phyloP scores from a whole-genome alignment of 2,797 vertebrate genomes.

The Coregonus suidteri region DNA sequence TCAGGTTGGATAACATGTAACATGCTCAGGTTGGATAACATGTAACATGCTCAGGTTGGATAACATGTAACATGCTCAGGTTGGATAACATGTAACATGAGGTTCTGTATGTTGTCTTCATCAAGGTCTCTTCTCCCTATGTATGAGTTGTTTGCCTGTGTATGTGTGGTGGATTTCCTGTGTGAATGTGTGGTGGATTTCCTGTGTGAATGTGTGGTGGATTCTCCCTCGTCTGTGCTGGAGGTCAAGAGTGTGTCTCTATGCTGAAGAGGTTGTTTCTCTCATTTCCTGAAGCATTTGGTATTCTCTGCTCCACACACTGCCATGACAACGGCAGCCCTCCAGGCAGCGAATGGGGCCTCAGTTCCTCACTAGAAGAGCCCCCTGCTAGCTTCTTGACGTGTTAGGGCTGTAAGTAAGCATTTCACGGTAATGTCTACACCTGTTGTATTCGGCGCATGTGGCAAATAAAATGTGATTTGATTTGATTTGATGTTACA shows the following conservation, averaged over 20 bases:
- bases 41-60: too few species aligned
- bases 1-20: too few species aligned
- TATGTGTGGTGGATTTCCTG: background rate
- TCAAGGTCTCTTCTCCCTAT: background rate
- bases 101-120: background rate
- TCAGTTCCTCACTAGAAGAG: slow-evolving; percentile 1
- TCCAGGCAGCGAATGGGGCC: slow-evolving; percentile 12
- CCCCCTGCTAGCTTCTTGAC: background rate
- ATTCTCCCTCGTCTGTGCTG: slow-evolving; percentile 35
- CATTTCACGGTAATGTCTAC: too few species aligned
- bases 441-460: too few species aligned
- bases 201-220: background rate
- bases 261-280: slow-evolving; percentile 38
- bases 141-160: background rate
- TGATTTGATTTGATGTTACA: background rate
- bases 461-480: too few species aligned
- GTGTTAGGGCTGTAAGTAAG: too few species aligned
- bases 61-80: background rate
- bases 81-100: background rate
- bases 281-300: slow-evolving; percentile 35
- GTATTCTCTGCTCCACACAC: slow-evolving; percentile 23
- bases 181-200: background rate
- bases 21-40: too few species aligned
- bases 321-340: slow-evolving; percentile 51
- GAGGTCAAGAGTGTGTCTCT: slow-evolving; percentile 49